Base-by-base conservation (phyloP, 1,140 invertebrate genomes). In the Dendrolimus punctatus region DNA sequence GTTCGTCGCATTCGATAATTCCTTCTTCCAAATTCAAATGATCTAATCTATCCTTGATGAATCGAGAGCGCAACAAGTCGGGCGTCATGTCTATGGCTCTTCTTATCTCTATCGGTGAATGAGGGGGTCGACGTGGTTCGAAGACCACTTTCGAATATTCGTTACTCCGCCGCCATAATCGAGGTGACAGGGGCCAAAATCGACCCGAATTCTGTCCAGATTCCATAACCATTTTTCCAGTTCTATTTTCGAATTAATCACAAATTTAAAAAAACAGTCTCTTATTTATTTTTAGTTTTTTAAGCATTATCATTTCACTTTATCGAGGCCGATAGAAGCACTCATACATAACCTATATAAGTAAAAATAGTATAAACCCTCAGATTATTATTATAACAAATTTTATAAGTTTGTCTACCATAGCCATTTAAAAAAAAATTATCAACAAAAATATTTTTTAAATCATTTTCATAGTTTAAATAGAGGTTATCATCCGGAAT, bases 81-180 rank as follows among this genome's bases (percentile, higher is more conserved):
- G 82, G 82, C 6, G 80, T 81, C 10, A 67, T 64, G 51, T 83
- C 73, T 10, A 76, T 66, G 52, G 51, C 59, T 53, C 67, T 63
- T 23, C 63, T 63, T 39, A 74, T 71, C 56, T 80, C 75, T 51
- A 81, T 66, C 36, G 79, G 80, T 47, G 73, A 80, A 6, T 56
- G 53, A 5, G 78, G 73, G 6, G 79, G 79, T 70, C 76, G 74
- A 66, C 82, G 59, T n/a, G 80, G 79, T 47, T 83, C 82, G 66
- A 83, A 86, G 6, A 83, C 79, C 6, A 86, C 73, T 55, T 86
- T 86, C 8, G 82, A 80, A 45, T 81, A 86, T 38, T 86, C 83
- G 54, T 73, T 81, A 59, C 83, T 85, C 9, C 82, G 66, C 36
- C 82, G 70, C 82, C 82, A 85, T 36, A 85, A 61, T 9, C 78